Percentiles rank a stretch among this genome's conserved stretches.
These are phyloP conservation scores for Sphenopsis melanotis DNA, from an alignment of 2,797 vertebrate genomes.

Conservation along the genomic window DNA sequence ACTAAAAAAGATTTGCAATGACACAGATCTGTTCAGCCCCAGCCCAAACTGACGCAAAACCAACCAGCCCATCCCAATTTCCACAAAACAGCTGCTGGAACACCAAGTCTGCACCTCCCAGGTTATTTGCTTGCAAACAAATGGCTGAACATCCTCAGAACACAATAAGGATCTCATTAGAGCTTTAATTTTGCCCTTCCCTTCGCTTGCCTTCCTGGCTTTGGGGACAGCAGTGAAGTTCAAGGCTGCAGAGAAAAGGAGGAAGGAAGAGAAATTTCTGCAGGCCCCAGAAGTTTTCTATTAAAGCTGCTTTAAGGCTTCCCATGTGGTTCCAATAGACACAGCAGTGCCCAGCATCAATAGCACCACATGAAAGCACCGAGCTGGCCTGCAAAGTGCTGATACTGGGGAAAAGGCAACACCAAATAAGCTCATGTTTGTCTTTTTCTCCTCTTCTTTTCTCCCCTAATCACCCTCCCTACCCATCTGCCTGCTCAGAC, in stretches of 20 bases:
- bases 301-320: slow-evolving; percentile 25
- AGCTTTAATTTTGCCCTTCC: neutral
- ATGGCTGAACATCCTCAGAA: neutral
- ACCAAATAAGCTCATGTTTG: slow-evolving; percentile 20
- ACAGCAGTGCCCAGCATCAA: slow-evolving; percentile 55
- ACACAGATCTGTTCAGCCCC: neutral
- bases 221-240: neutral
- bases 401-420: slow-evolving; percentile 36
- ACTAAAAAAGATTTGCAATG: neutral
- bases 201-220: neutral
- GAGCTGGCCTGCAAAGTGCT: slow-evolving; percentile 51
- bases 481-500: neutral
- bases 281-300: slow-evolving; percentile 47
- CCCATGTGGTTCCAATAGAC: slow-evolving; percentile 62
- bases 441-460: neutral
- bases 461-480: neutral
- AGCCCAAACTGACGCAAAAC: neutral
- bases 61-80: neutral
- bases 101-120: neutral
- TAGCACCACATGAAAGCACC: slow-evolving; percentile 61
- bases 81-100: neutral
- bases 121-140: neutral
- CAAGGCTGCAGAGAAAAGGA: slow-evolving; percentile 14
- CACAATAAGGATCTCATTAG: neutral
- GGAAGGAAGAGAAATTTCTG: slow-evolving; percentile 42